These are phyloP conservation scores for Drosophila arizonae DNA, from an alignment of 1,140 invertebrate species.

Conservation along the genomic window DNA sequence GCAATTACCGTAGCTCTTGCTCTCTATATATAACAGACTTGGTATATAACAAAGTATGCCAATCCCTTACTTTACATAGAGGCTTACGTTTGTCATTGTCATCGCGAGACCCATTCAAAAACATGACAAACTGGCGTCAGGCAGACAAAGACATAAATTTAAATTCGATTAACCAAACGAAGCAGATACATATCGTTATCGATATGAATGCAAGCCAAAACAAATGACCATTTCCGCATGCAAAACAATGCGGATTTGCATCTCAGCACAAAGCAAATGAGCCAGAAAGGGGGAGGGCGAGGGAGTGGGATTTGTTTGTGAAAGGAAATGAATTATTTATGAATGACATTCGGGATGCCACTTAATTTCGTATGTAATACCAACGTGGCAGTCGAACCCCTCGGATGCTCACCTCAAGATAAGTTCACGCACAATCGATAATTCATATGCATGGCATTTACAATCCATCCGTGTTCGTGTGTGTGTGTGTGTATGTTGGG, in stretches of 20 bases:
- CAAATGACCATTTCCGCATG: constrained; percentile 68
- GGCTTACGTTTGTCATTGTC: too few species aligned
- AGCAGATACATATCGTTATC: constrained; percentile 63
- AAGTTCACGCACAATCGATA: constrained; percentile 72
- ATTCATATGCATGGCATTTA: constrained; percentile 66
- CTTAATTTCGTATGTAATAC: constrained; percentile 71
- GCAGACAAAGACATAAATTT: constrained; percentile 25
- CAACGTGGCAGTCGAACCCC: constrained; percentile 44
- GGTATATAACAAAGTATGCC: too few species aligned
- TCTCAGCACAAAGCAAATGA: constrained; percentile 11
- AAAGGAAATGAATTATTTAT: constrained; percentile 70
- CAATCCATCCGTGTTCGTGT: background rate
- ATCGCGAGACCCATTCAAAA: constrained; percentile 30
- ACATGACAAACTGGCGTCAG: background rate
- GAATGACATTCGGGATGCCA: constrained; percentile 46
- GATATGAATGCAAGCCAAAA: constrained; percentile 46
- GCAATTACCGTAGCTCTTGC: too few species aligned
- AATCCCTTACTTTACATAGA: too few species aligned
- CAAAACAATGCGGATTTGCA: constrained; percentile 30
- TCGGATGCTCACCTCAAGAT: constrained; percentile 25
- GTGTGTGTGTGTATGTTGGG: constrained; percentile 2
- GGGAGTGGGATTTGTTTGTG: background rate
- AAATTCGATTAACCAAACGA: constrained; percentile 15
- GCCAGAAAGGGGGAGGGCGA: constrained; percentile 22
- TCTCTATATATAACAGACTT: too few species aligned